Conservation (phyloP, 2,888 invertebrate species). For the Chloroclystis v-ata region DNA sequence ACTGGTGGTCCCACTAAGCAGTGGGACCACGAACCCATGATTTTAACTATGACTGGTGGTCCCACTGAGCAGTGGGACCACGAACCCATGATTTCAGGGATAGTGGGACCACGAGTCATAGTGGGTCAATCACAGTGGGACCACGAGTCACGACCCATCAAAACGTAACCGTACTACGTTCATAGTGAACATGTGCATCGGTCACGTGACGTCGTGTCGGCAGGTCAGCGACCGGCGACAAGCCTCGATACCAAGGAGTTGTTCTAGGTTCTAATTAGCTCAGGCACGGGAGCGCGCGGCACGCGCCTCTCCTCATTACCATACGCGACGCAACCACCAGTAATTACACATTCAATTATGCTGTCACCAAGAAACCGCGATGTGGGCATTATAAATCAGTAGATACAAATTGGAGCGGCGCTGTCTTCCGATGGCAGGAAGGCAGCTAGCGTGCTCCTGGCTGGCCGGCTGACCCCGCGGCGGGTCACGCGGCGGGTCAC, state of each 20-base stretch:
- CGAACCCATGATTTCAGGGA: no score
- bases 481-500: slow-evolving; percentile 8
- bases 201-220: background rate
- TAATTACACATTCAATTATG: slow-evolving; percentile 1
- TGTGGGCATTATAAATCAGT: no score
- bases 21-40: no score
- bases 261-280: slow-evolving; percentile 15
- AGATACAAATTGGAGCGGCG: background rate
- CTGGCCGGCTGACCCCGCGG: background rate
- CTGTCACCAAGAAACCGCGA: background rate
- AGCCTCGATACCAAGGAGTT: slow-evolving; percentile 13
- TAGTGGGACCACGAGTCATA: no score
- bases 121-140: no score
- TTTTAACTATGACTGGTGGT: no score
- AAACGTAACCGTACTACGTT: no score
- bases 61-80: no score
- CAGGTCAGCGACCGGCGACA: slow-evolving; percentile 18
- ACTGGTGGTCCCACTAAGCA: no score
- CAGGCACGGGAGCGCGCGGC: slow-evolving; percentile 17
- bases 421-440: background rate
- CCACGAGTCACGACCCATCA: no score
- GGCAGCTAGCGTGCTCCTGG: background rate
- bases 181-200: no score
- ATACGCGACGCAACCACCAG: slow-evolving; percentile 3
- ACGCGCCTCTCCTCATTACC: slow-evolving; percentile 16